A percentile compares a stretch with the other conserved stretches of the same genome.
Evolutionary conservation across 2,113 vertebrate species (phyloP).

Genomic region (Aix galericulata): DNA sequence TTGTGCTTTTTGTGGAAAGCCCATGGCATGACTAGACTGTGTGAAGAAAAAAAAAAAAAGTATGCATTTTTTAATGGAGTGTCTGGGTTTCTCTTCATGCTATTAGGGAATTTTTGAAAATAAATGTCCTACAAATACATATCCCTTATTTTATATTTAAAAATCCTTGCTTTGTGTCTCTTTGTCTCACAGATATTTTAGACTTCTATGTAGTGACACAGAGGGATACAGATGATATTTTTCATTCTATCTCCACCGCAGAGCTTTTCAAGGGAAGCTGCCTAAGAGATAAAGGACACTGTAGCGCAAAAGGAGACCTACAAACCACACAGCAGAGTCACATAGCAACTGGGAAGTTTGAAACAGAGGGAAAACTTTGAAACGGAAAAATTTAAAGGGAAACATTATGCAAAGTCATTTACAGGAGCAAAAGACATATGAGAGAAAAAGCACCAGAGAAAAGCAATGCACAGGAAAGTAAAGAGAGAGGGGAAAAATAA

Average conservation of each 20-base stretch:
- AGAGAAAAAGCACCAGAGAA: not conserved
- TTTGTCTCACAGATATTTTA: not conserved
- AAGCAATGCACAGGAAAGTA: not conserved
- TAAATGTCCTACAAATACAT: not conserved
- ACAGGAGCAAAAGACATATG: not conserved
- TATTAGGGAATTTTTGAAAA: not conserved
- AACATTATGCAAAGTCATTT: not conserved
- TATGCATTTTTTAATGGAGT: not conserved
- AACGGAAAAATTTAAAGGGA: not conserved
- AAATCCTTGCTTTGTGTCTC: not conserved
- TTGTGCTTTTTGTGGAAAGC: not conserved
- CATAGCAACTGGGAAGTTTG: not conserved
- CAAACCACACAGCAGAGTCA: not conserved
- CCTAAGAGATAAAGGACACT: not conserved
- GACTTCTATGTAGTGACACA: not conserved
- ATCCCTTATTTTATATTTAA: not conserved
- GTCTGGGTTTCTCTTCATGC: not conserved
- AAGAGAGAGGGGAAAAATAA: not conserved
- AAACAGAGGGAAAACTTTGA: not conserved
- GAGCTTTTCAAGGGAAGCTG: not conserved
- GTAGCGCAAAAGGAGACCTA: slow-evolving; percentile 1
- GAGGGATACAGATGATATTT: not conserved
- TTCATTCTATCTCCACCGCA: not conserved
- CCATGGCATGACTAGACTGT: not conserved
- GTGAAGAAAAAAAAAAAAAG: not conserved